These are phyloP conservation scores for Lydus trimaculatus DNA, from an alignment of 2,888 invertebrate species.

Conservation along the genomic window DNA sequence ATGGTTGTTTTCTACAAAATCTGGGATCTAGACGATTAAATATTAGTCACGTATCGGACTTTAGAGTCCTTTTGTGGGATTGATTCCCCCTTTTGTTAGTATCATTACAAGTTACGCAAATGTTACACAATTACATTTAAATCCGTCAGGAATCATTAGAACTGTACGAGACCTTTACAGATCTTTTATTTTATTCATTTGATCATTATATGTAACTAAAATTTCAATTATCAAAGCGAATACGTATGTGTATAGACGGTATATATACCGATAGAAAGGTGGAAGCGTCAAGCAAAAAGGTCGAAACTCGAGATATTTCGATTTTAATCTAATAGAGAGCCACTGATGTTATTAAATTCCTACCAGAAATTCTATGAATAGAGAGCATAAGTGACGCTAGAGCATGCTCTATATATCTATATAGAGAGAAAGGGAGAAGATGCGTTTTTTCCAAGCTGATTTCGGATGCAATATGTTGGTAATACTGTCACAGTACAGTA, in stretches of 20 bases:
- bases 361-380: conserved; percentile 1
- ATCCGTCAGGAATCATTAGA: conserved; percentile 2
- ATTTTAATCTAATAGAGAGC: background rate
- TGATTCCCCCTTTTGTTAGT: background rate
- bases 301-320: background rate
- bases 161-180: background rate
- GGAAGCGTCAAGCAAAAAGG: background rate
- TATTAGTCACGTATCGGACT: background rate
- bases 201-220: background rate
- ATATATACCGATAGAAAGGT: background rate
- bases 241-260: too few species aligned
- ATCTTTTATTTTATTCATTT: background rate
- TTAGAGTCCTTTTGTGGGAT: background rate
- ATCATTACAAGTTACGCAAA: background rate
- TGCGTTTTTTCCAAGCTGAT: background rate
- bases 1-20: too few species aligned
- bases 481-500: background rate
- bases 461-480: background rate
- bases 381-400: background rate
- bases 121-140: background rate
- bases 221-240: conserved; percentile 8
- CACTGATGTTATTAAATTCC: background rate
- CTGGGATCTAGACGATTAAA: background rate
- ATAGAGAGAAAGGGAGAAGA: too few species aligned
- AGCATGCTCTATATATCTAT: too few species aligned